Conservation (phyloP, 2,797 vertebrate species). For the Alca torda region DNA sequence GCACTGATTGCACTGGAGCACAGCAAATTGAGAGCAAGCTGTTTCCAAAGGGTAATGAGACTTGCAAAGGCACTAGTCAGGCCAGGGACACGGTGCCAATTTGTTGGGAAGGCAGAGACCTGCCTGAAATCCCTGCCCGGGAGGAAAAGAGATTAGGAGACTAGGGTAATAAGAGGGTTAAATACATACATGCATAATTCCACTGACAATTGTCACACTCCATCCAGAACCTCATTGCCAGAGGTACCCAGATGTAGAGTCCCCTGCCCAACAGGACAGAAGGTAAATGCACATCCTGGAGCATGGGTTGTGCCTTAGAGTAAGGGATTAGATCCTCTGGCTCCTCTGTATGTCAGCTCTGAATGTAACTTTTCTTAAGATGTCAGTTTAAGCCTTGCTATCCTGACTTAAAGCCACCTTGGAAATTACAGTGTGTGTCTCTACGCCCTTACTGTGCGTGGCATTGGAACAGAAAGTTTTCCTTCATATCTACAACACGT, state of each 20-base stretch:
- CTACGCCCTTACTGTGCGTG: not conserved
- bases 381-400: not conserved
- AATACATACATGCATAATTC: not conserved
- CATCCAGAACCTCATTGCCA: not conserved
- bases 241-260: not conserved
- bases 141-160: not conserved
- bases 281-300: not conserved
- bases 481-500: not conserved
- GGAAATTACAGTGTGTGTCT: not conserved
- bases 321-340: not conserved
- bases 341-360: not conserved
- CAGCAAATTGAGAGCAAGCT: slow-evolving; percentile 3
- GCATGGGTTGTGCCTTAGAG: not conserved
- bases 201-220: not conserved
- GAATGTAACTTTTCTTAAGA: not conserved
- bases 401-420: not conserved
- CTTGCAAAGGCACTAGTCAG: not conserved
- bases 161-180: not conserved
- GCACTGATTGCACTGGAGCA: not conserved
- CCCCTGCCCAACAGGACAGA: not conserved
- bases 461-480: not conserved
- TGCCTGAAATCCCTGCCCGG: not conserved
- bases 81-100: not conserved
- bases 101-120: not conserved
- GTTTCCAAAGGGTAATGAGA: slow-evolving; percentile 29